Base-by-base conservation (phyloP, 2,113 vertebrate species). In the Myxocyprinus asiaticus region DNA sequence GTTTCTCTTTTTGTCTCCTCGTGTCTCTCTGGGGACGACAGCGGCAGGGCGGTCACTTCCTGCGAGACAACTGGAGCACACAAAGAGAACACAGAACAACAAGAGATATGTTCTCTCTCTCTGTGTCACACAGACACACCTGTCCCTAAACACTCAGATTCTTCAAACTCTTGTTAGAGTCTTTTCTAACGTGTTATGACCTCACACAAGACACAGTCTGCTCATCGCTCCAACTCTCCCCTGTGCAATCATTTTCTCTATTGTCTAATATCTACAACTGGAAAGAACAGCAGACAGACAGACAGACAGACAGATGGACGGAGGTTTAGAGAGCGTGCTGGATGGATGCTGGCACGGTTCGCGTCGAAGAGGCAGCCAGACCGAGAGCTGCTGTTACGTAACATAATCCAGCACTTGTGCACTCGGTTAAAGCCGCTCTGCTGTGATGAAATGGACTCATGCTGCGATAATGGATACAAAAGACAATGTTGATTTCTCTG, bases 31-130 rank as follows among this genome's bases (percentile, higher is more conserved):
- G 50, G 74, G 51, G 9, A 66, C 0, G 12, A 66, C 53, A 45
- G 55, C 10, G 7, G 50, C 63, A 56, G 74, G 74, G 74, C 22
- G 73, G 73, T 55, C 73, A 76, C 73, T 76, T 76, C 73, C 73
- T 65, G 22, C 0, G 45, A 42, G 72, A 51, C 17, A 58, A 15
- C 50, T 10, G 9, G 10, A 4, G 9, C 9, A 8, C 42, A 74
- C 47, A 43, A 11, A 51, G 59, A 55, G 50, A 76, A 66, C 9
- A 77, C 62, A 66, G 33, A 45, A 15, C 33, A 15, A 56, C 11
- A 10, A 58, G 9, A 55, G 12, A 10, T 4, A 47, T 33, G 7
- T 42, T 9, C 43, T 4, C 51, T 4, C 68, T 33, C 11, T 7
- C 51, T 12, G 11, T 4, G 22, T 33, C 22, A 33, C 64, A 9